Evolutionary conservation across 2,113 vertebrate genomes (phyloP).

Genomic region (Patagioenas fasciata): DNA sequence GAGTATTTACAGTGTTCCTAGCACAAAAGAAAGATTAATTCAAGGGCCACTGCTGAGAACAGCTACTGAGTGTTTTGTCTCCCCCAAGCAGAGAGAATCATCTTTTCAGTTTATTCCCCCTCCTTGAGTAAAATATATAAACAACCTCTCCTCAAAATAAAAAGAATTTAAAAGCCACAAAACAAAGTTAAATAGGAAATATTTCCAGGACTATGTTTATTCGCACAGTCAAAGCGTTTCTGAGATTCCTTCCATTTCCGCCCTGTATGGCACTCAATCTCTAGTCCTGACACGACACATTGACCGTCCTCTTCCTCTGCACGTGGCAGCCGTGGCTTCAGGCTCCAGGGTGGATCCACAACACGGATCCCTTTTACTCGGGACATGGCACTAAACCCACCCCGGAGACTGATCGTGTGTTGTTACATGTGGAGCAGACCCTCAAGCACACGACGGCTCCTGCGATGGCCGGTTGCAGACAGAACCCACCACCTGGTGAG

Average conservation of each 20-base stretch:
- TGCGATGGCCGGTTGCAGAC: not conserved
- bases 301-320: accelerated
- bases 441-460: not conserved
- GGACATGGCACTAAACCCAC: not conserved
- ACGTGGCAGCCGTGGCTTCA: accelerated
- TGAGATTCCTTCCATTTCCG: not conserved
- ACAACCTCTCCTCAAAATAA: not conserved
- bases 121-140: not conserved
- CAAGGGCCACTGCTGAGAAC: not conserved
- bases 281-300: not conserved
- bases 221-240: not conserved
- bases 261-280: not conserved
- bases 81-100: not conserved
- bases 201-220: not conserved
- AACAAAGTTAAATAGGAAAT: not conserved
- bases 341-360: not conserved
- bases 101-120: not conserved
- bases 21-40: not conserved
- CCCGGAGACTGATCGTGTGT: accelerated
- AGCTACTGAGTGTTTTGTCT: not conserved
- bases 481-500: accelerated
- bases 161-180: not conserved
- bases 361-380: accelerated
- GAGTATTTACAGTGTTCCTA: not conserved
- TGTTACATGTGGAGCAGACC: not conserved